Evolutionary conservation across 1,140 invertebrate genomes (phyloP).

Genomic region (Drosophila tani): DNA sequence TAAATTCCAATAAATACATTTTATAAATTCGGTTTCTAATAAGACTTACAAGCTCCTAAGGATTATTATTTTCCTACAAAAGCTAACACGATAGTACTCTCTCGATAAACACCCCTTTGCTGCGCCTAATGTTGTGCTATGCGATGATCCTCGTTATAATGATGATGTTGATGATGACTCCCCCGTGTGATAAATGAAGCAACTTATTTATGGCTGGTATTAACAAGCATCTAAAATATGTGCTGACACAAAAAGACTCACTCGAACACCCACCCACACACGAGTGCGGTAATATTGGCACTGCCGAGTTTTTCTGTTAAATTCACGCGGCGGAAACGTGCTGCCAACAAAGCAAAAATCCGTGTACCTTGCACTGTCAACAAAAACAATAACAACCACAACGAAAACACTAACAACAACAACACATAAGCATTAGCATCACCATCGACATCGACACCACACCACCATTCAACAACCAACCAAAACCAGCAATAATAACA

Average conservation of each 20-base stretch:
- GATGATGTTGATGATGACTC: constrained; percentile 39
- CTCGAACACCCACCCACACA: constrained; percentile 43
- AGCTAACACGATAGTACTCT: too few relatives aligned
- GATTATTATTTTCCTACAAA: background rate
- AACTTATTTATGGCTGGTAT: constrained; percentile 66
- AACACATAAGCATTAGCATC: constrained; percentile 29
- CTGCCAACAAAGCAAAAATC: constrained; percentile 47
- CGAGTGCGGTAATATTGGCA: constrained; percentile 26
- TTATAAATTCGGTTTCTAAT: background rate
- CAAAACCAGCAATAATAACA: constrained; percentile 11
- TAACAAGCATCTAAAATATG: constrained; percentile 61
- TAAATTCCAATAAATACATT: background rate
- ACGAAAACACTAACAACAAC: constrained; percentile 18
- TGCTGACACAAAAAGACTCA: constrained; percentile 57
- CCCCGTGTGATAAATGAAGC: constrained; percentile 30
- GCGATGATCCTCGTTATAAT: constrained; percentile 36
- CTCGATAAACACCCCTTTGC: background rate
- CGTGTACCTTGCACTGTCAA: constrained; percentile 34
- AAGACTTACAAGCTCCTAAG: background rate
- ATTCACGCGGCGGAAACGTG: constrained; percentile 63
- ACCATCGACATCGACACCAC: constrained; percentile 27
- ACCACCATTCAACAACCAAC: constrained; percentile 1
- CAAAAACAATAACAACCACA: constrained; percentile 12
- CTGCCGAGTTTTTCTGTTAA: constrained; percentile 38
- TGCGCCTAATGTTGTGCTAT: constrained; percentile 43